These are phyloP conservation scores for Lordiphosa andalusiaca DNA, from an alignment of 2,888 invertebrate species.

Conservation along the genomic window DNA sequence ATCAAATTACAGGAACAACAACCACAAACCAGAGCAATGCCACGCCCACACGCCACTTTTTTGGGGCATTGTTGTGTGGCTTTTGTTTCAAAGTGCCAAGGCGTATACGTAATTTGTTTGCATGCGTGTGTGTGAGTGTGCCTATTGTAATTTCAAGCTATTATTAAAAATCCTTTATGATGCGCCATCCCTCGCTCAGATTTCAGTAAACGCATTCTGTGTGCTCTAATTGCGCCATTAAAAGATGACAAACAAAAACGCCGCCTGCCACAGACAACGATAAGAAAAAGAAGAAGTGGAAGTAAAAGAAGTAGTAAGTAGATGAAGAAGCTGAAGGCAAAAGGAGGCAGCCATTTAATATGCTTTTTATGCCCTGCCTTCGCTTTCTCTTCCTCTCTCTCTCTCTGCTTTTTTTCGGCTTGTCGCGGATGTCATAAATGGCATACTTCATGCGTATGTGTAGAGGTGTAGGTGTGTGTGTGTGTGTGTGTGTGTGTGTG, in stretches of 20 bases:
- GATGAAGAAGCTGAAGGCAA: not conserved
- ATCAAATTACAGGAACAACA: slow-evolving; percentile 65
- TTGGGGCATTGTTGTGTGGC: slow-evolving; percentile 59
- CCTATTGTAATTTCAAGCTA: slow-evolving; percentile 73
- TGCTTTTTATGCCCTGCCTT: slow-evolving; percentile 63
- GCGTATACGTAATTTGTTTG: slow-evolving; percentile 68
- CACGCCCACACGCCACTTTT: slow-evolving; percentile 45
- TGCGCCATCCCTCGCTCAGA: slow-evolving; percentile 51
- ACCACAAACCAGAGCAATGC: slow-evolving; percentile 32
- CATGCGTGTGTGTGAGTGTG: slow-evolving; percentile 35
- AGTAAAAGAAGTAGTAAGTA: slow-evolving; percentile 15
- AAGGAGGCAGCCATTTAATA: slow-evolving; percentile 60
- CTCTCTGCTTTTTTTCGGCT: slow-evolving; percentile 12
- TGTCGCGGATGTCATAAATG: slow-evolving; percentile 72
- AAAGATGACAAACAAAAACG: slow-evolving; percentile 68
- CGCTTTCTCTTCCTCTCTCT: slow-evolving; percentile 15
- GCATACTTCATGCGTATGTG: slow-evolving; percentile 55
- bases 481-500: slow-evolving; percentile 2
- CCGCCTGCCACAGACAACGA: slow-evolving; percentile 29
- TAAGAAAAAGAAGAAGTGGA: slow-evolving; percentile 21
- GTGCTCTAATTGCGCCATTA: slow-evolving; percentile 73
- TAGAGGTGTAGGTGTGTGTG: slow-evolving; percentile 21
- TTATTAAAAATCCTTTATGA: slow-evolving; percentile 75
- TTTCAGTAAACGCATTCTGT: slow-evolving; percentile 72
- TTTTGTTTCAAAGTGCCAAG: slow-evolving; percentile 72